Base-by-base conservation (phyloP, 2,113 vertebrate species). In the Phycodurus eques region DNA sequence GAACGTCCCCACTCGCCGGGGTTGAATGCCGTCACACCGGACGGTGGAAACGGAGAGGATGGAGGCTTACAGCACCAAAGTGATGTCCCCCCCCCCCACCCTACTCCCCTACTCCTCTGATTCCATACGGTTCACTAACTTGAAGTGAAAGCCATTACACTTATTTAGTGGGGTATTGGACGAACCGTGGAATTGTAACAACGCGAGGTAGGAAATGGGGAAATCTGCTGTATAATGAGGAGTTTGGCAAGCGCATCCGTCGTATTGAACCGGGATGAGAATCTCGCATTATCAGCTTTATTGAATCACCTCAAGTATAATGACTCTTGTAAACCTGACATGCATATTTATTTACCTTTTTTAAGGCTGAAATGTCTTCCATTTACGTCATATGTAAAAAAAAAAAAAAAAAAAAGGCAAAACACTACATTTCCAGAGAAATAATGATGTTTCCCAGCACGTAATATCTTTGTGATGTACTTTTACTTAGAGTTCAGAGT, bases 11-110 rank as follows among this genome's bases (percentile, higher is more conserved):
- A 44, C 62, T 22, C 15, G 13, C 43, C 63, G 20, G 13, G 42
- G 42, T 43, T 15, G 78, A 83, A 91, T 91, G 81, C 90, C 90
- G 86, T 86, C 88, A 90, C 90, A 91, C 22, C 68, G 76, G 82
- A 82, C 70, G 73, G 82, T 84, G 73, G 79, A 80, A 74, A 42
- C 80, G 68, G 83, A 75, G 79, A 79, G 82, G 84, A 84, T 82
- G 85, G 80, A 84, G 83, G 72, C 81, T 77, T 70, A 70, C 80
- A 79, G 73, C 70, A 81, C 81, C 70, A 46, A 74, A 85, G 82
- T 77, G 14, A 85, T 78, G 81, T 73, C 77, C 83, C 67, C 33
- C 22, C 44, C 59, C 66, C 9, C 35, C 35, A 39, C 35, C 35
- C 77, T 84, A 67, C 33, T 20, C n/a, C 44, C 54, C 73, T 60